Evolutionary conservation across 2,888 invertebrate species (phyloP).

Genomic region (Drosophila affinis): DNA sequence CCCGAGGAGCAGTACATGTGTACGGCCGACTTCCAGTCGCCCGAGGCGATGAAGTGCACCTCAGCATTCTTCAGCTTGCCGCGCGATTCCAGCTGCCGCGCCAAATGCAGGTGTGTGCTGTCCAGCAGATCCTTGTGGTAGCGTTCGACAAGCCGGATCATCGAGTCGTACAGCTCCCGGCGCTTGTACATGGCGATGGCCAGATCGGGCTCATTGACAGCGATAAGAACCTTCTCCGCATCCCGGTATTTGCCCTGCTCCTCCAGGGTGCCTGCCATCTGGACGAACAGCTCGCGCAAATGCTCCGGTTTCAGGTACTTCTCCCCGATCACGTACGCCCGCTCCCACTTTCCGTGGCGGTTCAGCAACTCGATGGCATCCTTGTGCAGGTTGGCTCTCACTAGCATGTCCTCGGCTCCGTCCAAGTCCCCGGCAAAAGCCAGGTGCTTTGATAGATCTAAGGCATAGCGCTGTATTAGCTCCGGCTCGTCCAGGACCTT

Average conservation of each 20-base stretch:
- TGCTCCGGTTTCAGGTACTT: slow-evolving; percentile 88
- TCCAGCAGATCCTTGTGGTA: slow-evolving; percentile 94
- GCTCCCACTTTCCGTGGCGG: slow-evolving; percentile 92
- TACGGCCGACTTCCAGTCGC: slow-evolving; percentile 95
- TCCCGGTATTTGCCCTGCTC: slow-evolving; percentile 90
- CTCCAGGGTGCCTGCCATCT: slow-evolving; percentile 92
- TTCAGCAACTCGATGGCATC: slow-evolving; percentile 96
- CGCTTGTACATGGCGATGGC: slow-evolving; percentile 99
- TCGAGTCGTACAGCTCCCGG: slow-evolving; percentile 93
- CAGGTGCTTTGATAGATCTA: slow-evolving; percentile 92
- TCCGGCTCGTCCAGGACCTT: slow-evolving; percentile 94
- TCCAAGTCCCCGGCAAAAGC: slow-evolving; percentile 90
- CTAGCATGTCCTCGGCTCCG: slow-evolving; percentile 93
- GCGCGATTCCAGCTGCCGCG: slow-evolving; percentile 93
- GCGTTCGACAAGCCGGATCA: slow-evolving; percentile 95
- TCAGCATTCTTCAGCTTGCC: slow-evolving; percentile 96
- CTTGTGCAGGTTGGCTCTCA: slow-evolving; percentile 91
- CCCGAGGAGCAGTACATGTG: slow-evolving; percentile 93
- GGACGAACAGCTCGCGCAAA: slow-evolving; percentile 91
- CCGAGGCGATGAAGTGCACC: slow-evolving; percentile 91
- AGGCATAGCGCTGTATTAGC: slow-evolving; percentile 92
- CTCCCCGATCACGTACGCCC: slow-evolving; percentile 92
- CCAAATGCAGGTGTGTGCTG: slow-evolving; percentile 95
- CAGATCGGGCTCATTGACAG: slow-evolving; percentile 94
- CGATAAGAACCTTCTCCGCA: slow-evolving; percentile 96